Evolutionary conservation across 2,888 invertebrate genomes (phyloP), one percentile per base, ranked within the genome.

Genomic region (Yponomeuta sedellus): DNA sequence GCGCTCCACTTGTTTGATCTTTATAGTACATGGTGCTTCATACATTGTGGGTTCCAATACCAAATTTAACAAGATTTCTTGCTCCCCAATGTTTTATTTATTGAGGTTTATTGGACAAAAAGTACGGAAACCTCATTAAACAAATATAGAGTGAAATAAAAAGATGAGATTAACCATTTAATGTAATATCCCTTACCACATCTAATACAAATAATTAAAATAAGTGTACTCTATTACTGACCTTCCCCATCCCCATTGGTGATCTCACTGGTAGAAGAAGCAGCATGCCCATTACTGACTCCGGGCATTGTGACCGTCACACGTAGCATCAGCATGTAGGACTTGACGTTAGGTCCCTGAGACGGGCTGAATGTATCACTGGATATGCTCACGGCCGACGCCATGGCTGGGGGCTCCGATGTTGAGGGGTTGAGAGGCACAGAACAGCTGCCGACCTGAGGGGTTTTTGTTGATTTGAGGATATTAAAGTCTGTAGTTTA

Each of bases 311-410:
- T 88, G 20, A 92, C 87, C 0, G 91, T 94, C 8, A 97, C 96
- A 74, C 94, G 92, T 69, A 97, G 92, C 79, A 96, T 92, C 61
- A 97, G 92, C 87, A 96, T 95, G 79, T 95, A 97, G 1, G 96
- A 96, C 82, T 96, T 96, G 56, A 96, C 95, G 74, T 95, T 92
- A 68, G 96, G 95, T 3, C 96, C 96, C 71, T 95, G 95, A 16
- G 93, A 94, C 56, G 95, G 93, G 77, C 94, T 95, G 83, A 98
- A 97, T 44, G 95, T 94, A 76, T 97, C 97, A 73, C 96, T 95
- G 59, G 97, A 95, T 80, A 98, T 96, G 75, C 97, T 96, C 67
- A 97, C 94, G 25, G 96, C 95, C 1, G 96, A 94, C 68, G 95
- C 94, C 92, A 93, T 93, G 1, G 93, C 92, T 5, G 93, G 93